Evolutionary conservation across 1,140 invertebrate species (phyloP), one percentile per base, ranked within the genome.

Genomic region (Conopomorpha cramerella): DNA sequence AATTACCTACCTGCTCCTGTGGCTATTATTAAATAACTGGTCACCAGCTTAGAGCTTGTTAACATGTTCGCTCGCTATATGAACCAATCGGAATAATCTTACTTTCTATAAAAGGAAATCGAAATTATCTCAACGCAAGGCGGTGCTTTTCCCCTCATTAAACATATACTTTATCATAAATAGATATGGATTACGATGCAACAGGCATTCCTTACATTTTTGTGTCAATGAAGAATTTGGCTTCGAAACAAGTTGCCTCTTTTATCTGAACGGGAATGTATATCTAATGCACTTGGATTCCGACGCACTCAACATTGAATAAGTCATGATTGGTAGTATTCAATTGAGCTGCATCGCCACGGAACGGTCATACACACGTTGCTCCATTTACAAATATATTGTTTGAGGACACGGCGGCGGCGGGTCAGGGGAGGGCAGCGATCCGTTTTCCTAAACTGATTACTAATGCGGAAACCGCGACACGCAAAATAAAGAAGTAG

Each of bases 61-160:
- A 55, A 54, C 50, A 53, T 46, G 10, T 23, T 6, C 19, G 45
- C 48, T 49, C 37, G 47, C 46, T 31, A 35, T 45, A 42, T 43
- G 40, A 38, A 57, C 39, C 45, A 51, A 55, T 52, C 55, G 44
- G 54, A 61, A 61, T 58, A 65, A 55, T 59, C 51, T 74, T 70
- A 71, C 70, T 74, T 74, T 74, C 70, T 74, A 74, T 60, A 68
- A 71, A 74, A 68, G 64, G 70, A 74, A 74, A 74, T 65, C 70
- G 70, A 71, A 71, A 71, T 73, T 67, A 61, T 62, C 54, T 65
- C 49, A 59, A 50, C 59, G 55, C 61, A 51, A 46, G 47, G 58
- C 61, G 68, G 68, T 71, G 62, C 62, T 66, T 67, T 71, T 68
- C 66, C n/a, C n/a, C n/a, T n/a, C n/a, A n/a, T n/a, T n/a, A n/a